Evolutionary conservation across 1,140 invertebrate genomes (phyloP).

Genomic region (Coptotermes formosanus): DNA sequence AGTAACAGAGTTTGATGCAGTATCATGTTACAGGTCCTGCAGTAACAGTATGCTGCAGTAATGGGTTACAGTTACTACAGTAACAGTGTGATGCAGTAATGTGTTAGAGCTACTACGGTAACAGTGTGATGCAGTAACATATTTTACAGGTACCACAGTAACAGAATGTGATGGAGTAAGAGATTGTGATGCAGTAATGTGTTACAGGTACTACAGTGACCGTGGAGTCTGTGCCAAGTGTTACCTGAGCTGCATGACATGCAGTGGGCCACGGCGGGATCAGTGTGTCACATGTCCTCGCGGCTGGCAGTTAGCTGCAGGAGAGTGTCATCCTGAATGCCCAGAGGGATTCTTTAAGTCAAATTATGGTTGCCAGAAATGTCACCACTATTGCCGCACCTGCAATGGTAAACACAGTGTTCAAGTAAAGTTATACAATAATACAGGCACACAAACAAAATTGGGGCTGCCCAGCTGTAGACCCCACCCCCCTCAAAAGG

Average conservation of each 20-base stretch:
- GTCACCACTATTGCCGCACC: constrained; percentile 79
- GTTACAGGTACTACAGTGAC: constrained; percentile 75
- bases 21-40: too few species aligned
- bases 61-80: too few species aligned
- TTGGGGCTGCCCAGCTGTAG: too few species aligned
- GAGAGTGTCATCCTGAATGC: constrained; percentile 79
- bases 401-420: constrained; percentile 61
- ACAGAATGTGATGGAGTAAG: too few species aligned
- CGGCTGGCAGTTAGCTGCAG: constrained; percentile 73
- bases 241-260: constrained; percentile 79
- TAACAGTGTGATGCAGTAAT: too few species aligned
- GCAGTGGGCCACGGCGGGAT: constrained; percentile 72
- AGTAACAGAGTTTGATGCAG: too few species aligned
- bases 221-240: constrained; percentile 76
- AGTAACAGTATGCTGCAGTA: too few species aligned
- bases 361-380: constrained; percentile 75
- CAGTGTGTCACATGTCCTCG: constrained; percentile 79
- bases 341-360: constrained; percentile 80
- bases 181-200: not conserved
- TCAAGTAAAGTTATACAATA: not conserved
- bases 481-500: too few species aligned
- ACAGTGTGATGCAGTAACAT: too few species aligned
- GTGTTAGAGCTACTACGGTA: too few species aligned
- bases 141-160: too few species aligned
- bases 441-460: too few species aligned